Base-by-base conservation (phyloP, 1,140 invertebrate species). In the Lepidurus apus region DNA sequence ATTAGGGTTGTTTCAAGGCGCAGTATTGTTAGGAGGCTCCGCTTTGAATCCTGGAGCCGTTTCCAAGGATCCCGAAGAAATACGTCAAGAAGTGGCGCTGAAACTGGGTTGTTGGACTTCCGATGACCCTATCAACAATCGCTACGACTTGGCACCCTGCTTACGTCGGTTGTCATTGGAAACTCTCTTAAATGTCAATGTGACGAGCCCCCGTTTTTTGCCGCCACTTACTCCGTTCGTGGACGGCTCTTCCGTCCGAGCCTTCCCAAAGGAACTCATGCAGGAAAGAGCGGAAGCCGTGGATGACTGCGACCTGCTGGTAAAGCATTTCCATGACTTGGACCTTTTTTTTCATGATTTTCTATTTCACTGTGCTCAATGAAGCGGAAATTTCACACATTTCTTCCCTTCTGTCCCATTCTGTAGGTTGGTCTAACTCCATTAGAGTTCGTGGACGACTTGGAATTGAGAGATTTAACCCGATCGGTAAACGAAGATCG, bases 201-300 rank as follows among this genome's bases (percentile, higher is more conserved):
- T 78, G 45, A 65, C 77, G 45, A 78, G 53, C 53, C 94, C 94
- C 0, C 87, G 90, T 80, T 95, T 96, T 84, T 88, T 95, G 24
- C 92, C 93, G 21, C 92, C 93, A 13, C 95, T 96, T 83, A 94
- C 94, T n/a, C 95, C 95, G 7, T 95, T 95, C 82, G 89, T 95
- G 79, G 95, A 96, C 85, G 93, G 93, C 21, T 83, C 85, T 21
- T 83, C 86, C 34, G 84, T 87, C 11, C 82, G 84, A 21, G 82
- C 81, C 11, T 85, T 86, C 77, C 85, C 84, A 21, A 82, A 47
- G 47, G 77, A 78, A 34, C 43, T 78, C 77, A 78, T 47, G 44
- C 44, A 43, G 10, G 73, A 21, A 42, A 42, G 26, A 45, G 34
- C 8, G 43, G 47, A 78, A 78, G 42, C 47, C 73, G 47, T 53